A percentile compares a stretch with the other conserved stretches of the same genome.
phyloP scores from a whole-genome alignment of 2,113 vertebrate genomes.

The Corythornis vintsioides region DNA sequence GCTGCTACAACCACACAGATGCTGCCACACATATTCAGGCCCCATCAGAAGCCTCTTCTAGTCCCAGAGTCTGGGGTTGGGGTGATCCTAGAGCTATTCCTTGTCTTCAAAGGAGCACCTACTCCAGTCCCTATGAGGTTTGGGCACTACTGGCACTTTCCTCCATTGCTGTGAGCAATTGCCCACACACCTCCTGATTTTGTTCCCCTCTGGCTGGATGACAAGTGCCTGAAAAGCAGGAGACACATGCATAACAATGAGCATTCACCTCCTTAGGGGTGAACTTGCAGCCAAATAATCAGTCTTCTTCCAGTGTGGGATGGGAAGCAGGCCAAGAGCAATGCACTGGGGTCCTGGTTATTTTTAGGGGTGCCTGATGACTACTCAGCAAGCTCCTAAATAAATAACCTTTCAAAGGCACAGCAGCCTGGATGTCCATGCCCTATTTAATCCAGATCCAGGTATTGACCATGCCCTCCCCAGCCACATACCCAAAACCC shows the following conservation, averaged over 20 bases:
- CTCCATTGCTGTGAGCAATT: not conserved
- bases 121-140: not conserved
- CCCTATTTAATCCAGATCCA: not conserved
- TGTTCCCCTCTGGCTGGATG: not conserved
- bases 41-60: not conserved
- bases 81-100: not conserved
- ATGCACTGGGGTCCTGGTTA: not conserved
- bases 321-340: not conserved
- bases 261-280: not conserved
- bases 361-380: not conserved
- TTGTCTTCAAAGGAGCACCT: not conserved
- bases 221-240: not conserved
- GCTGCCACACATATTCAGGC: not conserved
- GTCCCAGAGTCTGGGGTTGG: not conserved
- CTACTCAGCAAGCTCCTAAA: not conserved
- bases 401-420: not conserved
- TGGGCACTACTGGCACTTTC: not conserved
- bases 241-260: not conserved
- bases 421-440: not conserved
- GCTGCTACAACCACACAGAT: not conserved
- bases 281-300: not conserved
- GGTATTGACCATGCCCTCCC: not conserved
- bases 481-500: not conserved
- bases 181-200: not conserved
- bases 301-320: not conserved